Conservation (phyloP, 2,113 vertebrate genomes). For the Heptranchias perlo region DNA sequence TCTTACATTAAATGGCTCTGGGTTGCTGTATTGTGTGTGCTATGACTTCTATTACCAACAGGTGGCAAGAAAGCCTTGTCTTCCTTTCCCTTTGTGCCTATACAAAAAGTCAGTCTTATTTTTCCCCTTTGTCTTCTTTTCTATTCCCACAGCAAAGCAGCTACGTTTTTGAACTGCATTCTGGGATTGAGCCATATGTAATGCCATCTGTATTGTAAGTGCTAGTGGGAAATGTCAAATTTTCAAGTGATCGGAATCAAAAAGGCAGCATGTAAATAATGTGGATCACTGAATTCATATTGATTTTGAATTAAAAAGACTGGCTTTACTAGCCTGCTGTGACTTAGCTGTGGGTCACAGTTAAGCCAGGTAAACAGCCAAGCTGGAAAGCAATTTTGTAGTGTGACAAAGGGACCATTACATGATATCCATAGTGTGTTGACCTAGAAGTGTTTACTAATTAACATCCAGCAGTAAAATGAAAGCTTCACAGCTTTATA, state of each 20-base stretch:
- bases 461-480: background rate
- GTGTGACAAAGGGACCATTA: background rate
- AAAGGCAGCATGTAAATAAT: background rate
- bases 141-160: background rate
- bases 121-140: background rate
- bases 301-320: constrained; percentile 13
- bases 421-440: background rate
- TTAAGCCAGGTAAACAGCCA: background rate
- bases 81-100: background rate
- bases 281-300: background rate
- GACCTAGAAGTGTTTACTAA: background rate
- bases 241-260: background rate
- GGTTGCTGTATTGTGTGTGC: background rate
- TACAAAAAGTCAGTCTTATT: background rate
- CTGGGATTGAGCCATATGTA: background rate
- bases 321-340: background rate
- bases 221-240: background rate
- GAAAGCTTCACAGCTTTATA: background rate
- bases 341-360: background rate
- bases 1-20: background rate
- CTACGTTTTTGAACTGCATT: background rate
- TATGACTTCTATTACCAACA: background rate
- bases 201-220: background rate
- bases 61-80: constrained; percentile 8
- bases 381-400: background rate